phyloP scores from a whole-genome alignment of 2,113 vertebrate genomes.

The Phycodurus eques region DNA sequence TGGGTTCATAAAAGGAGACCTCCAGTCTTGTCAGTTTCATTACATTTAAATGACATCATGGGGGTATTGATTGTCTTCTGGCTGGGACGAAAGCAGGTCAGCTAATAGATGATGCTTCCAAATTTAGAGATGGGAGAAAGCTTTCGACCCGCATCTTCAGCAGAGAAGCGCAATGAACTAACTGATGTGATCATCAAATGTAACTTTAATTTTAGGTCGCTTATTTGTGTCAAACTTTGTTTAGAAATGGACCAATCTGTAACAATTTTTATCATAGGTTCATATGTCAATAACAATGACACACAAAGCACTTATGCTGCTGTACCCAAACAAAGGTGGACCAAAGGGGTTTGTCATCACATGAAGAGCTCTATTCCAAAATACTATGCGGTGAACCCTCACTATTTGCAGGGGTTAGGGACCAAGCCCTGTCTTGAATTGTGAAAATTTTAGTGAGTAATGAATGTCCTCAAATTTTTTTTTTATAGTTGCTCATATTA shows the following conservation, averaged over 20 bases:
- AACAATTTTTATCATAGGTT: background rate
- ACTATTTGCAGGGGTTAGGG: too few relatives aligned
- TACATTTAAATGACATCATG: constrained; percentile 59
- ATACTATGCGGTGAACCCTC: background rate
- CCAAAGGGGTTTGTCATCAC: background rate
- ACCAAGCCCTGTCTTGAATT: too few relatives aligned
- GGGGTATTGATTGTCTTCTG: constrained; percentile 50
- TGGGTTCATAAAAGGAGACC: constrained; percentile 45
- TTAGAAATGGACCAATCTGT: constrained; percentile 1
- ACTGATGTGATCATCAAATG: constrained; percentile 22
- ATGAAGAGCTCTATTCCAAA: background rate
- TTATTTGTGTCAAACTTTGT: constrained; percentile 15
- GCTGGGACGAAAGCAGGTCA: constrained; percentile 53
- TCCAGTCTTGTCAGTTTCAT: constrained; percentile 32
- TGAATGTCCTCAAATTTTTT: too few relatives aligned
- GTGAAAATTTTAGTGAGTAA: too few relatives aligned
- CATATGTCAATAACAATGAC: background rate
- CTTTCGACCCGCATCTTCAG: constrained; percentile 20
- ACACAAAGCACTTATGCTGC: too few relatives aligned
- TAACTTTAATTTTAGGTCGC: constrained; percentile 5
- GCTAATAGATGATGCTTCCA: constrained; percentile 51
- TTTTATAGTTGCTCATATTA: too few relatives aligned
- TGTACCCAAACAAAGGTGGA: background rate
- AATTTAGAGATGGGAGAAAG: constrained; percentile 44
- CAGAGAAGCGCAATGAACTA: constrained; percentile 20